Evolutionary conservation across 1,140 invertebrate species (phyloP), one percentile per base, ranked within the genome.

Genomic region (Aleiodes sp.): DNA sequence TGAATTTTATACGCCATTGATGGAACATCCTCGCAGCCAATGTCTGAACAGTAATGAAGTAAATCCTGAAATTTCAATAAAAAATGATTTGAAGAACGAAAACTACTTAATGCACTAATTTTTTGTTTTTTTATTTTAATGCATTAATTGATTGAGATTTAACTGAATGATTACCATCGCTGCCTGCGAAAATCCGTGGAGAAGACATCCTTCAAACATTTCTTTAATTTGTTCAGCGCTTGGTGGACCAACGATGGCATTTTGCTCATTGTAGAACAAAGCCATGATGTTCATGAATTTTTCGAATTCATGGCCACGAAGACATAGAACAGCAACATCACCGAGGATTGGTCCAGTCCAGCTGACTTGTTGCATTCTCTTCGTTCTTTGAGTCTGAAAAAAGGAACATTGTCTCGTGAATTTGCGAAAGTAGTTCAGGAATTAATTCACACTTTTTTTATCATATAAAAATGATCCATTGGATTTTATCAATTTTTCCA

Each of bases 171-270:
- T 70, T 69, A 86, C 84, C 10, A 85, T 21, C 64, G 74, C 76
- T 29, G 59, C 56, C 16, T 39, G 7, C 1, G 21, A n/a, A 28
- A 78, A 64, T 16, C 70, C 33, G 33, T 70, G 26, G 6, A 12
- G n/a, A 29, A 85, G 52, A 33, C 71, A 83, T 7, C 26, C 21
- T 0, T 75, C 35, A 7, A 81, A 75, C 14, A 85, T 63, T 39
- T 77, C 56, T 4, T 70, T 14, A 4, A 82, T 8, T 61, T 62
- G 39, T 2, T 69, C 4, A 0, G 1, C 2, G 0, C 61, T n/a
- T 14, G 79, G 73, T 7, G 19, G 28, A 14, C 75, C 74, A 21
- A 65, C 57, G 2, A 80, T 66, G 0, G 14, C 14, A 12, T 56
- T 63, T 24, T 65, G 33, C 12, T 74, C 33, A 6, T 70, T 35